Base-by-base conservation (phyloP, 2,888 invertebrate genomes). In the Dorcus hopei region DNA sequence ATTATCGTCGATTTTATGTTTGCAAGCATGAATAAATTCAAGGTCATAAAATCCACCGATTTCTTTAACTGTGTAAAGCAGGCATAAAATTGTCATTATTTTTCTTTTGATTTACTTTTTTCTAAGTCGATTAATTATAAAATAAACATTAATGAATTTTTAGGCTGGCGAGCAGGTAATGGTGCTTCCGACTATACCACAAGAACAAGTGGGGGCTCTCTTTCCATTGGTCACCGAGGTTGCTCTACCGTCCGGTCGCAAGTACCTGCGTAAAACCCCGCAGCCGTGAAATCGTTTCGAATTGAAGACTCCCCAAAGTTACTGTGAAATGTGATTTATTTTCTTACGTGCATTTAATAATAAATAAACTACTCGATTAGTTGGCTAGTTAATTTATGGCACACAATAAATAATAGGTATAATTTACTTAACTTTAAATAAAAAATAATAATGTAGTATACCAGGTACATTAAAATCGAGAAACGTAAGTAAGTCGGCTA, bases 161-260 rank as follows among this genome's bases (percentile, higher is more conserved):
- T 75, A 95, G 90, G 80, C 81, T 74, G 96, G 96, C 5, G 88
- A 87, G 3, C 84, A 87, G 23, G 95, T 95, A 66, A 97, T 97
- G 96, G 89, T 98, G 38, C 81, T 93, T 62, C 97, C 97, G 1
- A 85, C 85, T 1, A 81, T 97, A 0, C 80, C 86, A 1, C 83
- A 86, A 4, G 87, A 87, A 14, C 88, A 95, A 69, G 83, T 89
- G 3, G 78, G 81, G 19, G 79, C 80, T 54, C 76, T 88, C 39
- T 96, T 95, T 75, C 91, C 93, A 0, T 88, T 87, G 9, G 82
- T 90, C 8, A 85, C 85, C 33, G 83, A 85, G 3, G 76, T 90
- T 7, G 79, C 84, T 4, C 75, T 97, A 65, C 96, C 96, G 0
- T 97, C 96, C 0, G 93, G 93, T 43, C 94, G 92, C 76, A 75